A percentile compares a stretch with the other conserved stretches of the same genome.
Evolutionary conservation across 2,113 vertebrate species (phyloP).

Genomic region (Saguinus imperator): DNA sequence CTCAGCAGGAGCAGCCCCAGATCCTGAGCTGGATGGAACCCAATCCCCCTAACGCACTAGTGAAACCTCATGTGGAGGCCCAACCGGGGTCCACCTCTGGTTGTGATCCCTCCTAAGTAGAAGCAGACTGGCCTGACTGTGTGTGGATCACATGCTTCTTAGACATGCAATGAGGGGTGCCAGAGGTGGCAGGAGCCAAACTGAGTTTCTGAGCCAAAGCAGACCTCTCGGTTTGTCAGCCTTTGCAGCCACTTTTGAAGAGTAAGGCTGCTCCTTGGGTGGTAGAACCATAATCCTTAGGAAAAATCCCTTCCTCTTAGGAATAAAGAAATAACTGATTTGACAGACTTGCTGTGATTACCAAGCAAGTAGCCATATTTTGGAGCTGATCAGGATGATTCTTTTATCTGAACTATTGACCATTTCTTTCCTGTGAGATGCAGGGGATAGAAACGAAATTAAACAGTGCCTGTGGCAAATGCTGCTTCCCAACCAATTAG

Average conservation of each 20-base stretch:
- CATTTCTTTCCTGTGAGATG: slow-evolving; percentile 70
- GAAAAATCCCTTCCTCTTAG: slow-evolving; percentile 3
- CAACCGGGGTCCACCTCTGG: slow-evolving; percentile 92
- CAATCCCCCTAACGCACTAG: slow-evolving; percentile 94
- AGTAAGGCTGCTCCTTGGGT: slow-evolving; percentile 67
- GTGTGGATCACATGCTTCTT: background rate
- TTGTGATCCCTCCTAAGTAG: slow-evolving; percentile 97
- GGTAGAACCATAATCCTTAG: slow-evolving; percentile 70
- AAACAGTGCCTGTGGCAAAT: slow-evolving; percentile 78
- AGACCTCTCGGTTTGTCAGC: slow-evolving; percentile 80
- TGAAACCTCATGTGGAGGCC: slow-evolving; percentile 99
- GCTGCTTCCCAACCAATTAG: slow-evolving; percentile 77
- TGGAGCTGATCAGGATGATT: slow-evolving; percentile 76
- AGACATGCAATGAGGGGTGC: slow-evolving; percentile 63
- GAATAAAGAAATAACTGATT: slow-evolving; percentile 68
- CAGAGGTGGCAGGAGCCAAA: slow-evolving; percentile 62
- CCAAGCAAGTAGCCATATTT: slow-evolving; percentile 66
- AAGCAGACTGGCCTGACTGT: background rate
- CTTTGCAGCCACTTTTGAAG: slow-evolving; percentile 72
- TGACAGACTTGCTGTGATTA: slow-evolving; percentile 74
- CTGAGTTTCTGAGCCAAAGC: slow-evolving; percentile 82
- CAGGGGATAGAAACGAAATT: slow-evolving; percentile 63
- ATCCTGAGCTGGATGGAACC: slow-evolving; percentile 96
- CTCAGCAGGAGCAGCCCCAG: slow-evolving; percentile 96
- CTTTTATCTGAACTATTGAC: slow-evolving; percentile 68